These are phyloP conservation scores for Congeria kusceri DNA, from an alignment of 2,888 invertebrate genomes.

Conservation along the genomic window DNA sequence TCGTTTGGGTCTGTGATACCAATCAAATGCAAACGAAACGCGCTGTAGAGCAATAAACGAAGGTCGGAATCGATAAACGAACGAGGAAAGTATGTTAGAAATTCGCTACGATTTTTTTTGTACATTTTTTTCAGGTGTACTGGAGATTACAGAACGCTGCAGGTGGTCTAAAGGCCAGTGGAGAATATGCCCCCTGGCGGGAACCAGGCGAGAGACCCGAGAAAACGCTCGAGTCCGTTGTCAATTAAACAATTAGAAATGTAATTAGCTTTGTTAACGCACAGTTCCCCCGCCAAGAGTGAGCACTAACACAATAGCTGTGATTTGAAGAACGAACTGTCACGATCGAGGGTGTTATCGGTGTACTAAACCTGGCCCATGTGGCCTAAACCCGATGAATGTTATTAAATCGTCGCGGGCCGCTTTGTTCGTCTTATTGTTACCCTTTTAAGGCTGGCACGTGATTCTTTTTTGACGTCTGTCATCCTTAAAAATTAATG, in stretches of 20 bases:
- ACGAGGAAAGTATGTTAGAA: background rate
- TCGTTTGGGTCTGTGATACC: slow-evolving; percentile 4
- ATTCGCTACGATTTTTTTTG: slow-evolving; percentile 6
- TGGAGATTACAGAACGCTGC: slow-evolving; percentile 18
- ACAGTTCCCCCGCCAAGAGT: slow-evolving; percentile 27
- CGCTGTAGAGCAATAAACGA: background rate
- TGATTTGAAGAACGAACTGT: background rate
- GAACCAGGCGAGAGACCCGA: slow-evolving; percentile 11
- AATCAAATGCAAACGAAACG: slow-evolving; percentile 4
- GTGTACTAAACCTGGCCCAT: too few relatives aligned
- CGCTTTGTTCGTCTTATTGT: too few relatives aligned
- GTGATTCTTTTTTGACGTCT: too few relatives aligned
- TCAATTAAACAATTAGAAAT: slow-evolving; percentile 52
- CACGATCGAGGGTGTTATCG: too few relatives aligned
- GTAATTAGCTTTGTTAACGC: slow-evolving; percentile 48
- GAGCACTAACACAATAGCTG: slow-evolving; percentile 10
- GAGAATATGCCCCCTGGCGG: slow-evolving; percentile 37
- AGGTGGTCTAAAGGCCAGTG: slow-evolving; percentile 37
- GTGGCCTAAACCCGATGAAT: too few relatives aligned
- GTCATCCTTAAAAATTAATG: too few relatives aligned
- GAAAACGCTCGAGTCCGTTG: slow-evolving; percentile 39
- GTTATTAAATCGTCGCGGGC: too few relatives aligned
- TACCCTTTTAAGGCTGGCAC: too few relatives aligned
- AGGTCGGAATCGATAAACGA: slow-evolving; percentile 10
- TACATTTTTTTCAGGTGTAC: background rate